These are phyloP conservation scores for Stercorarius parasiticus DNA, from an alignment of 2,113 vertebrate genomes.

Conservation along the genomic window DNA sequence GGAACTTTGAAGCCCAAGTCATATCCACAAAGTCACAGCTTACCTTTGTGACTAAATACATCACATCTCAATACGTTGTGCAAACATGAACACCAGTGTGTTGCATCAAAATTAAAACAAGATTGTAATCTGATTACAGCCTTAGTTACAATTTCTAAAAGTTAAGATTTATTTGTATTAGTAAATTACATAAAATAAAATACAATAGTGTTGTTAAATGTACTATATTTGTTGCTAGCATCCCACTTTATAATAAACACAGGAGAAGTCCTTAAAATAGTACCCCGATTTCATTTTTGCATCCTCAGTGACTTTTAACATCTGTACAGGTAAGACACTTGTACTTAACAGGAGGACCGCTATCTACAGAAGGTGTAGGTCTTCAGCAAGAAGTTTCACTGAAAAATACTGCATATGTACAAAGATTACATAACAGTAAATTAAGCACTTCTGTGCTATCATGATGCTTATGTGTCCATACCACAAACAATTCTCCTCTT, in stretches of 20 bases:
- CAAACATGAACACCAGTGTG: constrained; percentile 96
- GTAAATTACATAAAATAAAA: constrained; percentile 83
- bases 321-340: constrained; percentile 84
- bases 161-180: constrained; percentile 79
- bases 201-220: constrained; percentile 82
- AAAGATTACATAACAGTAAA: constrained; percentile 93
- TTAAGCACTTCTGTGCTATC: constrained; percentile 87
- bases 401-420: constrained; percentile 93
- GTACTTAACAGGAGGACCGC: constrained; percentile 77
- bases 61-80: constrained; percentile 85
- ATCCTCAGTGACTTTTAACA: constrained; percentile 78
- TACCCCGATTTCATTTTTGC: constrained; percentile 72
- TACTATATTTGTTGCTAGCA: constrained; percentile 69
- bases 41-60: constrained; percentile 81
- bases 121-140: constrained; percentile 80
- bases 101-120: constrained; percentile 84
- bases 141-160: constrained; percentile 81
- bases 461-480: constrained; percentile 74
- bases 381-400: constrained; percentile 76
- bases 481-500: constrained; percentile 74
- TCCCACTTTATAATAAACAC: constrained; percentile 72
- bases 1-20: constrained; percentile 67
- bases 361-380: constrained; percentile 86
- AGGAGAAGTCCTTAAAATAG: constrained; percentile 75
- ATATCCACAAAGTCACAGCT: constrained; percentile 76